Evolutionary conservation across 2,888 invertebrate genomes (phyloP).

Genomic region (Brenthis ino): DNA sequence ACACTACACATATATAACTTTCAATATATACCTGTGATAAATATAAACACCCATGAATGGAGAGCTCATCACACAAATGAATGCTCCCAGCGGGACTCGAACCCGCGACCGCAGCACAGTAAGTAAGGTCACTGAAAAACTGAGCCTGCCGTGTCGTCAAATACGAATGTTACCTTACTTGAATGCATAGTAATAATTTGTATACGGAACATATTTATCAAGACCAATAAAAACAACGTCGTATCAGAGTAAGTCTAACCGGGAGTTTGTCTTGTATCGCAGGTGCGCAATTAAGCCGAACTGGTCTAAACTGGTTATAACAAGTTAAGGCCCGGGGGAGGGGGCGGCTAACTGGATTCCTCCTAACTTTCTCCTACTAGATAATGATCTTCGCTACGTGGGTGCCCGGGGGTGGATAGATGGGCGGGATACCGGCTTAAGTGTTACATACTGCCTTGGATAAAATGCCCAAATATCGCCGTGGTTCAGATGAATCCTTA

Average conservation of each 20-base stretch:
- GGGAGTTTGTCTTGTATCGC: conserved; percentile 70
- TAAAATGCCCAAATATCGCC: conserved; percentile 5
- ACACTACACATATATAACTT: too few relatives aligned
- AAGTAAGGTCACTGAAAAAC: too few relatives aligned
- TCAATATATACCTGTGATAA: too few relatives aligned
- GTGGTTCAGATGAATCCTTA: conserved; percentile 1
- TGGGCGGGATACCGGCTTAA: conserved; percentile 49
- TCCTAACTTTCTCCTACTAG: conserved; percentile 76
- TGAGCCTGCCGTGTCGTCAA: too few relatives aligned
- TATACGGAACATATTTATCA: not conserved
- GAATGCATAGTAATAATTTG: not conserved
- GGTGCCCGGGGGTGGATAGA: conserved; percentile 53
- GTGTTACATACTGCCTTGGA: conserved; percentile 42
- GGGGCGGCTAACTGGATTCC: conserved; percentile 74
- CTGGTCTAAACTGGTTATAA: conserved; percentile 79
- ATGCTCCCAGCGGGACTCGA: too few relatives aligned
- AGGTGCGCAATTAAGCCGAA: conserved; percentile 73
- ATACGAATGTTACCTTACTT: too few relatives aligned
- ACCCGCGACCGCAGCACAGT: too few relatives aligned
- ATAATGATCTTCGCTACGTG: conserved; percentile 81
- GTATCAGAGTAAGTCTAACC: conserved; percentile 54
- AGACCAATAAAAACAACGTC: conserved; percentile 4
- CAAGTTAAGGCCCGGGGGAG: conserved; percentile 67
- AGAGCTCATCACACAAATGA: too few relatives aligned
- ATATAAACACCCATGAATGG: too few relatives aligned